phyloP scores from a whole-genome alignment of 2,797 vertebrate genomes.

The Rhyacichthys aspro region DNA sequence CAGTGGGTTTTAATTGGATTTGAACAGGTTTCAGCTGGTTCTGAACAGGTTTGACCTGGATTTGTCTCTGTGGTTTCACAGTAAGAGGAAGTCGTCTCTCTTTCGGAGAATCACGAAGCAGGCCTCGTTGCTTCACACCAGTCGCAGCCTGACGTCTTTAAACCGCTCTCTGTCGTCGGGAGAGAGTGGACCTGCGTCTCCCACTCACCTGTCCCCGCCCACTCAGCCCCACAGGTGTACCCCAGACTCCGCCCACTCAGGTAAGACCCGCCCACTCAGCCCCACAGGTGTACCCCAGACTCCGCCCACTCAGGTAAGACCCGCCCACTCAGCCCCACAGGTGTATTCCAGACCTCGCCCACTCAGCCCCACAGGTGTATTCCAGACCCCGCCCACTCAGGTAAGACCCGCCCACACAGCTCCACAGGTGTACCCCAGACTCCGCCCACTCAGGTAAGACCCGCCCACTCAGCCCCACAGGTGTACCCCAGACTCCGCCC shows the following conservation, averaged over 20 bases:
- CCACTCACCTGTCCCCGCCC: constrained; percentile 93
- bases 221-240: constrained; percentile 91
- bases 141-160: constrained; percentile 92
- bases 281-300: constrained; percentile 89
- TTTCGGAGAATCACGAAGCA: constrained; percentile 96
- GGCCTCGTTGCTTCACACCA: constrained; percentile 92
- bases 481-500: no score
- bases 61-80: constrained; percentile 39
- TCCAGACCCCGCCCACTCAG: constrained; percentile 86
- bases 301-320: constrained; percentile 88
- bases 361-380: constrained; percentile 85
- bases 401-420: no score
- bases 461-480: no score
- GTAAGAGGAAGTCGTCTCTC: constrained; percentile 91
- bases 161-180: constrained; percentile 95
- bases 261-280: constrained; percentile 62
- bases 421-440: no score
- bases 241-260: constrained; percentile 89
- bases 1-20: no score
- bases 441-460: no score
- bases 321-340: constrained; percentile 73
- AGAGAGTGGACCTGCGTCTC: constrained; percentile 93
- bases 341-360: constrained; percentile 86
- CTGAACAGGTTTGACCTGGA: no score
- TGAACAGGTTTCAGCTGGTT: neutral